Evolutionary conservation across 30 jellyfish, hydroid and myxozoan genomes (phyloP).

Genomic region (Hydractinia symbiolongicarpus): DNA sequence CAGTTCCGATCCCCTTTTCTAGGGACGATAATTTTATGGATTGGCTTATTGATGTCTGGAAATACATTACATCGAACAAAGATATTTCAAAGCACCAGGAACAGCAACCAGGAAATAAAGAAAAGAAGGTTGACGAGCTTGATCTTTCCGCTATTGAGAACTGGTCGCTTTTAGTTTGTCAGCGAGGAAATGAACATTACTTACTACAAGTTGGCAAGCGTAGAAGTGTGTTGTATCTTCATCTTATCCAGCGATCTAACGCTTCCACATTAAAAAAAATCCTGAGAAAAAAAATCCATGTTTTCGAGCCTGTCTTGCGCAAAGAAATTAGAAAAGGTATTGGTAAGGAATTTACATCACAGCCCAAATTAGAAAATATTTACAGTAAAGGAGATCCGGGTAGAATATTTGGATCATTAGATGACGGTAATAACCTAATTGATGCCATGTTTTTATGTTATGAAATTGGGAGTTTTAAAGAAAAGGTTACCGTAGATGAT

Average conservation of each 20-base stretch:
- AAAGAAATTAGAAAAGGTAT: neutral
- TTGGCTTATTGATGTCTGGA: slow-evolving; percentile 19
- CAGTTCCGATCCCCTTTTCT: slow-evolving; percentile 3
- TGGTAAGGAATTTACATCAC: neutral
- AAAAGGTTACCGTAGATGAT: neutral
- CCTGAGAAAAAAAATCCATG: no score
- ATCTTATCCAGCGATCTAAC: no score
- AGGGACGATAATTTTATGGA: neutral
- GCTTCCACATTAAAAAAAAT: no score
- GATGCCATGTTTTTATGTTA: slow-evolving; percentile 11
- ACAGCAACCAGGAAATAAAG: no score
- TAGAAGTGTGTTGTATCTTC: neutral
- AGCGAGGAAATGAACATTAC: neutral
- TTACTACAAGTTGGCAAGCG: slow-evolving; percentile 8
- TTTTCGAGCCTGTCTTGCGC: no score
- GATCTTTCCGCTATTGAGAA: neutral
- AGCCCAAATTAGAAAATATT: neutral
- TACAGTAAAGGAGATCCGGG: neutral
- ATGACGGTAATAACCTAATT: slow-evolving; percentile 8
- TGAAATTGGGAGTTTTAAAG: neutral
- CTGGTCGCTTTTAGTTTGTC: slow-evolving; percentile 8
- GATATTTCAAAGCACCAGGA: neutral
- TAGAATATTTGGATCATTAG: slow-evolving; percentile 16
- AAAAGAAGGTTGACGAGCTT: no score
- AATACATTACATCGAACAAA: neutral